Percentiles rank a stretch among this genome's conserved stretches.
phyloP scores from a whole-genome alignment of 1,140 invertebrate species.

The Zophobas atratus region DNA sequence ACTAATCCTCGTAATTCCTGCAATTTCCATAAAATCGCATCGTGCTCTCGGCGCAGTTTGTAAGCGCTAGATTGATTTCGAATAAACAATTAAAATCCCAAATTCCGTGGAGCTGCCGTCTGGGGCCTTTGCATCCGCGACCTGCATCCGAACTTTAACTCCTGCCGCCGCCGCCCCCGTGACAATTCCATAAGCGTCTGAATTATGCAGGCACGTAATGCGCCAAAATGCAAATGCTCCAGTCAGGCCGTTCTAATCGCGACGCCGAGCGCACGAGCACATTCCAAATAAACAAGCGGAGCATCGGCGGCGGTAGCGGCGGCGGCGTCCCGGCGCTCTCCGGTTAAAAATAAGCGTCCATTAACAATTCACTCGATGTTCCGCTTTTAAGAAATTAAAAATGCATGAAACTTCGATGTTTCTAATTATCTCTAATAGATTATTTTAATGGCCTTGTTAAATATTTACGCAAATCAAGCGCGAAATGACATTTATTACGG shows the following conservation, averaged over 20 bases:
- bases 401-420: constrained; percentile 61
- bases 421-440: constrained; percentile 61
- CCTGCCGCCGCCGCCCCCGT: constrained; percentile 30
- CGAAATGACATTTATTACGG: constrained; percentile 43
- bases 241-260: constrained; percentile 49
- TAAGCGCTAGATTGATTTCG: constrained; percentile 1
- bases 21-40: too few species aligned
- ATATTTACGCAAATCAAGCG: constrained; percentile 55
- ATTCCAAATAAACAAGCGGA: constrained; percentile 51
- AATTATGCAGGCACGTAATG: constrained; percentile 56
- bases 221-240: constrained; percentile 54
- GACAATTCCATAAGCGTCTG: constrained; percentile 53
- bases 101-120: constrained; percentile 2
- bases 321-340: constrained; percentile 34
- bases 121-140: constrained; percentile 13
- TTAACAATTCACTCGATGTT: constrained; percentile 58
- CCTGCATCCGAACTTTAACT: constrained; percentile 31
- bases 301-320: constrained; percentile 2
- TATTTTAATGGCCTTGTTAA: constrained; percentile 60
- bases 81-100: constrained; percentile 22
- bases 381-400: constrained; percentile 62
- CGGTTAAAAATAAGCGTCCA: constrained; percentile 58
- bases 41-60: too few species aligned
- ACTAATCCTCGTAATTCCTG: too few species aligned
- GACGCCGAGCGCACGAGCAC: constrained; percentile 44